Evolutionary conservation across 2,797 vertebrate species (phyloP), one percentile per base, ranked within the genome.

Genomic region (Ciconia nigra): DNA sequence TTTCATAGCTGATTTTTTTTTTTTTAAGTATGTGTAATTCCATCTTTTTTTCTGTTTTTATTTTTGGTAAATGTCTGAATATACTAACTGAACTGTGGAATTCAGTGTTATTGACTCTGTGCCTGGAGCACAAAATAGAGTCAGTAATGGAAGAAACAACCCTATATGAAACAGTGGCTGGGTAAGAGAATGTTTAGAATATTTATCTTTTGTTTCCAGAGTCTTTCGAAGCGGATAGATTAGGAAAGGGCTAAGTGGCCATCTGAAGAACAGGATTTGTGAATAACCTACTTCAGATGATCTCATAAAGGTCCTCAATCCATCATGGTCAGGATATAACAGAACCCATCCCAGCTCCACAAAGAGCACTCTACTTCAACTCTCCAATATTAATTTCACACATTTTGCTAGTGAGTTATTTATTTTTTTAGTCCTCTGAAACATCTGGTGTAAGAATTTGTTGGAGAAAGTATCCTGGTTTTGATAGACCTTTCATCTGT

Each of bases 71-170:
- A 85, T 72, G 7, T 94, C 61, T 96, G 85, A 92, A 74, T 89
- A 89, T 73, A 89, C n/a, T 85, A 97, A 94, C 52, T 92, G 91
- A 97, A 59, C 62, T 96, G 72, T 96, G 71, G 44, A 95, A 95
- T 90, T 97, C 65, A 77, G 31, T 93, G 86, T 69, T 90, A 54
- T 76, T 92, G 70, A 91, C n/a, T 76, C 15, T 58, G 11, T 94
- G 88, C 72, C 71, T 95, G 35, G 35, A 78, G 69, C 67, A 92
- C 9, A 71, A 72, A 82, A 81, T 35, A 92, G n/a, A 90, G 49
- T 25, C 35, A 66, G 28, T 52, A 89, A 54, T 25, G 19, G 55
- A 93, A 92, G 77, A 63, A 96, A 84, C 19, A 70, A 59, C 46
- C 33, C 11, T 51, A 33, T 87, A 88, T 42, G 39, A 96, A 97